Evolutionary conservation across 1,140 invertebrate species (phyloP).

Genomic region (Halesus radiatus): DNA sequence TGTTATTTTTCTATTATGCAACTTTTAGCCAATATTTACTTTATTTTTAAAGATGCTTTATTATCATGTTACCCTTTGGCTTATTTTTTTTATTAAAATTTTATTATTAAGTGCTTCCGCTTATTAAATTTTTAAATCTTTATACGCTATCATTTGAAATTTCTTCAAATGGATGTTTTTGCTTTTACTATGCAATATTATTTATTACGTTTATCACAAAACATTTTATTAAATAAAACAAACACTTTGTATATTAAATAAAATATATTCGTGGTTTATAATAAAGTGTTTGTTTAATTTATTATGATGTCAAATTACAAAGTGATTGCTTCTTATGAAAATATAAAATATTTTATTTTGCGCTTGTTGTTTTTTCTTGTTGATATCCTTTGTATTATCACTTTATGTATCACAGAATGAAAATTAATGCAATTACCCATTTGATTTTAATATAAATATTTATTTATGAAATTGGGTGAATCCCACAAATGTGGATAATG

Average conservation of each 20-base stretch:
- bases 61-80: constrained; percentile 2
- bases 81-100: constrained; percentile 1
- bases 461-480: too few relatives aligned
- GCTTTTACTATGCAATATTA: constrained; percentile 12
- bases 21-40: constrained; percentile 25
- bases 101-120: constrained; percentile 21
- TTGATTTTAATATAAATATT: too few relatives aligned
- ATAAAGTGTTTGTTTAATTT: too few relatives aligned
- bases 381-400: neutral
- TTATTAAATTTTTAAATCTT: neutral
- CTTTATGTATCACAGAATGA: too few relatives aligned
- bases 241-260: too few relatives aligned
- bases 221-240: constrained; percentile 29
- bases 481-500: too few relatives aligned
- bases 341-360: constrained; percentile 12
- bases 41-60: constrained; percentile 15
- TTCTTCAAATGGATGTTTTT: constrained; percentile 4
- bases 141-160: neutral
- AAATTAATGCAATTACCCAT: too few relatives aligned
- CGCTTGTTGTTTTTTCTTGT: constrained; percentile 21
- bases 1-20: constrained; percentile 13
- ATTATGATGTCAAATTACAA: too few relatives aligned
- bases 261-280: too few relatives aligned
- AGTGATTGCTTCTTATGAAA: too few relatives aligned
- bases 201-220: neutral